Evolutionary conservation across 2,888 invertebrate genomes (phyloP).

Genomic region (Germaria angustata): DNA sequence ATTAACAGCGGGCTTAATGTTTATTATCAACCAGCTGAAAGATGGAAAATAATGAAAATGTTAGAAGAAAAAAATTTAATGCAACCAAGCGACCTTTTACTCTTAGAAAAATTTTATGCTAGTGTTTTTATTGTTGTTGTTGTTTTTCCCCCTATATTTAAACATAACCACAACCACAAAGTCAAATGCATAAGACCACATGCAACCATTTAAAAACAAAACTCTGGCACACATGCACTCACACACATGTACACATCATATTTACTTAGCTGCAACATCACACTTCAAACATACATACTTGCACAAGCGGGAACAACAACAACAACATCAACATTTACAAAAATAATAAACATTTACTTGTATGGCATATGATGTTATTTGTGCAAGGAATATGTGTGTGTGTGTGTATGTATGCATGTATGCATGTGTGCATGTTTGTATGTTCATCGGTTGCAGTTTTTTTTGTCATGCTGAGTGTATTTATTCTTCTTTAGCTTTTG

Average conservation of each 20-base stretch:
- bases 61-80: slow-evolving; percentile 27
- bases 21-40: slow-evolving; percentile 19
- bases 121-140: background rate
- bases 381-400: slow-evolving; percentile 30
- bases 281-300: background rate
- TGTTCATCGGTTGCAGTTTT: slow-evolving; percentile 51
- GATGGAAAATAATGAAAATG: background rate
- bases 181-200: slow-evolving; percentile 68
- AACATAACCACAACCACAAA: slow-evolving; percentile 66
- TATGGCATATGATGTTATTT: slow-evolving; percentile 31
- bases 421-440: no score
- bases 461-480: slow-evolving; percentile 53
- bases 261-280: slow-evolving; percentile 46
- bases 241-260: slow-evolving; percentile 52
- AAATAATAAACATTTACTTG: slow-evolving; percentile 52
- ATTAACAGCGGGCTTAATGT: slow-evolving; percentile 57
- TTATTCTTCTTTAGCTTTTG: slow-evolving; percentile 44
- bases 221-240: slow-evolving; percentile 10
- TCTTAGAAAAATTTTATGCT: slow-evolving; percentile 31
- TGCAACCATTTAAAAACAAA: slow-evolving; percentile 64
- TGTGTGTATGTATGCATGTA: no score
- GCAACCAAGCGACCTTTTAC: slow-evolving; percentile 40
- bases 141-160: background rate
- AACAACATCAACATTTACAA: slow-evolving; percentile 3
- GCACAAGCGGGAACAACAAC: background rate